A percentile compares a stretch with the other conserved stretches of the same genome.
Conservation (phyloP, 1,140 invertebrate genomes). For the Macrotrachela quadricornifera region DNA sequence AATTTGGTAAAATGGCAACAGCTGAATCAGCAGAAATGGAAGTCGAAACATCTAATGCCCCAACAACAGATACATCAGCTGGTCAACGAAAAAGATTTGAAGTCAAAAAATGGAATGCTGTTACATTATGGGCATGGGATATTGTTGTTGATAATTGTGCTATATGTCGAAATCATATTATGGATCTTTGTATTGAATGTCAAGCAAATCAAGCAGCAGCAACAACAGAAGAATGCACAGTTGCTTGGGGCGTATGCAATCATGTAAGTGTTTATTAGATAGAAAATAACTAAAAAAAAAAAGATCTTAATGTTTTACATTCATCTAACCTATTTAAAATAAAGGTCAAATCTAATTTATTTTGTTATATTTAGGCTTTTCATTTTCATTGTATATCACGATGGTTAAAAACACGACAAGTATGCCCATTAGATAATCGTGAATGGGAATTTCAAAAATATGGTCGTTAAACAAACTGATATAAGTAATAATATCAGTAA, state of each 20-base stretch:
- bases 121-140: constrained; percentile 94
- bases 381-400: constrained; percentile 97
- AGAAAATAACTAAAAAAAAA: background rate
- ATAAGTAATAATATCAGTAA: too few relatives aligned
- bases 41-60: background rate
- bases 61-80: too few relatives aligned
- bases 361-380: constrained; percentile 56
- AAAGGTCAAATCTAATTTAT: too few relatives aligned
- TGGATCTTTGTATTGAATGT: constrained; percentile 98
- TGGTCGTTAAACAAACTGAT: constrained; percentile 20
- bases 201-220: constrained; percentile 95
- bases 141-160: constrained; percentile 99
- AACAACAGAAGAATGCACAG: constrained; percentile 93
- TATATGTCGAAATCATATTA: constrained; percentile 98
- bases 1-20: too few relatives aligned
- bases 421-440: constrained; percentile 92
- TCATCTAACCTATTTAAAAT: too few relatives aligned
- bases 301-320: background rate
- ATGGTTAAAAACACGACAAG: constrained; percentile 95
- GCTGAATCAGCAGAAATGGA: too few relatives aligned
- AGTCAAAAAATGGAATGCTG: constrained; percentile 67
- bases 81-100: too few relatives aligned
- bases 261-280: constrained; percentile 41
- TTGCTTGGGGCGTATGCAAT: constrained; percentile 98
- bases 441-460: constrained; percentile 99